Conservation (phyloP, 2,888 invertebrate species). For the Lepetodrilus schrolli region DNA sequence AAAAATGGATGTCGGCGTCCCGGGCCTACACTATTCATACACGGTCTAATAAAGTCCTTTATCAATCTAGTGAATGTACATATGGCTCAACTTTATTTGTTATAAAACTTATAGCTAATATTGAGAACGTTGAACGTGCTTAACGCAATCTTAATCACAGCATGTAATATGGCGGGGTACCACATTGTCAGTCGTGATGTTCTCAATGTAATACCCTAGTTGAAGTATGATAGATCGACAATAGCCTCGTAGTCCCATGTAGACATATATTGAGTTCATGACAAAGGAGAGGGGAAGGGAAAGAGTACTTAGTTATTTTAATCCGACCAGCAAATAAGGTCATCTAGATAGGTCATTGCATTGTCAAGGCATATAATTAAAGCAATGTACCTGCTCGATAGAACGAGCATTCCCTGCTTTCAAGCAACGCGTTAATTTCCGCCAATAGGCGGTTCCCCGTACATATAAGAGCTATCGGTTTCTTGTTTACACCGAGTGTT, state of each 20-base stretch:
- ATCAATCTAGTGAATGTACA: too few relatives aligned
- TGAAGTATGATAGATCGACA: background rate
- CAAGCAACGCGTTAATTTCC: background rate
- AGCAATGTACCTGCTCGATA: background rate
- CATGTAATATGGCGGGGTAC: too few relatives aligned
- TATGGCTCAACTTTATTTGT: too few relatives aligned
- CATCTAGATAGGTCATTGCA: background rate
- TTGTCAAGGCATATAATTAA: background rate
- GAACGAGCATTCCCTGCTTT: background rate
- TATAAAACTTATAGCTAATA: too few relatives aligned
- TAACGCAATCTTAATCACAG: too few relatives aligned
- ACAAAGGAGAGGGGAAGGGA: background rate
- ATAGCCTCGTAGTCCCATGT: background rate
- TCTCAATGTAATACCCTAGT: background rate
- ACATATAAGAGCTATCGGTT: background rate
- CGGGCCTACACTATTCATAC: too few relatives aligned
- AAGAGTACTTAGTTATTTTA: background rate
- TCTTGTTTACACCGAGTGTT: background rate
- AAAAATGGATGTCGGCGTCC: too few relatives aligned
- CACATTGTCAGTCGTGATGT: background rate
- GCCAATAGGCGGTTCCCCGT: background rate
- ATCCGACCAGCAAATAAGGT: slow-evolving; percentile 8
- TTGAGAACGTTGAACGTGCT: too few relatives aligned
- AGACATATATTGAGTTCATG: background rate
- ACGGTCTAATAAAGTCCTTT: too few relatives aligned